Evolutionary conservation across 2,888 invertebrate species (phyloP).

Genomic region (Taphrorychus bicolor): DNA sequence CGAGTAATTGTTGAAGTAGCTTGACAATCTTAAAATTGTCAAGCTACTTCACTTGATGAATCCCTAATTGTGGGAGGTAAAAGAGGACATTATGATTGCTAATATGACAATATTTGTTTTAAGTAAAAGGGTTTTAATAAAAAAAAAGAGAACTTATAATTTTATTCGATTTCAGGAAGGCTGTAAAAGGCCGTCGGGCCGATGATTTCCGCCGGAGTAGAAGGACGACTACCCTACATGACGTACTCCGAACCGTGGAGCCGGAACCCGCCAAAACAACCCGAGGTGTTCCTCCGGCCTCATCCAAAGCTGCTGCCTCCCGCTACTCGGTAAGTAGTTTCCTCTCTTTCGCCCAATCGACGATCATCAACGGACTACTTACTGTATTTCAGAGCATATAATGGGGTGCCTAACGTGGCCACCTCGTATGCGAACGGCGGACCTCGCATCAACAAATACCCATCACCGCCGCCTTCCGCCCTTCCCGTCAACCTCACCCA

Average conservation of each 20-base stretch:
- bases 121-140: too few species aligned
- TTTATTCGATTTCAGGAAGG: constrained; percentile 58
- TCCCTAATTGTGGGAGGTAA: too few species aligned
- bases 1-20: too few species aligned
- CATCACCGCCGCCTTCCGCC: constrained; percentile 54
- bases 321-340: constrained; percentile 43
- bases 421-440: constrained; percentile 54
- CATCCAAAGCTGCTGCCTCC: constrained; percentile 66
- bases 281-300: constrained; percentile 73
- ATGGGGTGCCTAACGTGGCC: constrained; percentile 50
- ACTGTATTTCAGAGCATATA: constrained; percentile 52
- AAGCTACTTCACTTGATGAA: too few species aligned
- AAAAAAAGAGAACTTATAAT: background rate
- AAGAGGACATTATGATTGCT: too few species aligned
- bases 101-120: too few species aligned
- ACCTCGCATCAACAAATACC: constrained; percentile 54
- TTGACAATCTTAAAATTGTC: too few species aligned
- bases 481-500: constrained; percentile 60
- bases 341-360: background rate
- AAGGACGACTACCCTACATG: constrained; percentile 65
- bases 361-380: constrained; percentile 34
- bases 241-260: constrained; percentile 67
- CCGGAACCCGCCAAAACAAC: constrained; percentile 62
- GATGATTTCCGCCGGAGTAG: constrained; percentile 76
- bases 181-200: constrained; percentile 53